These are phyloP conservation scores for Orthonyx spaldingii DNA, from an alignment of 2,113 vertebrate genomes.

Conservation along the genomic window DNA sequence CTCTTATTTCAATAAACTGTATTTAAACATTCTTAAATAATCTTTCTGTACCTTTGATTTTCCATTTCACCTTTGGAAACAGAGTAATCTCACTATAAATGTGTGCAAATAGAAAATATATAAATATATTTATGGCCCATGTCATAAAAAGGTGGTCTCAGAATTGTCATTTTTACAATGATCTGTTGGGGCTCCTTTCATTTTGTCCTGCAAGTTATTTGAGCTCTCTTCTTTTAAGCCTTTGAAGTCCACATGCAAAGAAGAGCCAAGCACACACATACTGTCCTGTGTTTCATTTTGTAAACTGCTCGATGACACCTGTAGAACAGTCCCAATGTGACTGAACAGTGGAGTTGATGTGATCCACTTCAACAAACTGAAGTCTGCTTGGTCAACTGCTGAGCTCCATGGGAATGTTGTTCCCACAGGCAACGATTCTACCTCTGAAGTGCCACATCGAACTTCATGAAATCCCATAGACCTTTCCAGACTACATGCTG, in stretches of 20 bases:
- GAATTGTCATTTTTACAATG: slow-evolving; percentile 46
- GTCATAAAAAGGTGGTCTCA: slow-evolving; percentile 74
- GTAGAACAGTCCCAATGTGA: slow-evolving; percentile 63
- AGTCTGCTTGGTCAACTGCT: slow-evolving; percentile 28
- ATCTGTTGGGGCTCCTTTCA: neutral
- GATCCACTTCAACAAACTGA: slow-evolving; percentile 71
- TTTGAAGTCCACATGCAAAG: slow-evolving; percentile 43
- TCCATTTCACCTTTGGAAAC: slow-evolving; percentile 65
- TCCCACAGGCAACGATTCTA: neutral
- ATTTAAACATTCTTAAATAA: slow-evolving; percentile 75
- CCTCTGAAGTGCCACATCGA: neutral
- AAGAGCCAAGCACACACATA: slow-evolving; percentile 28
- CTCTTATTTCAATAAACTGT: slow-evolving; percentile 68
- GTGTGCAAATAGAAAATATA: slow-evolving; percentile 85
- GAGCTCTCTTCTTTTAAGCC: slow-evolving; percentile 19
- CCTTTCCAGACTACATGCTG: slow-evolving; percentile 18
- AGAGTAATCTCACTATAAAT: slow-evolving; percentile 78
- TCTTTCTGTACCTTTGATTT: slow-evolving; percentile 69
- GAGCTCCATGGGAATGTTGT: neutral
- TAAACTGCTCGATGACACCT: slow-evolving; percentile 62
- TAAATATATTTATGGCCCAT: slow-evolving; percentile 63
- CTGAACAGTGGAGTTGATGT: slow-evolving; percentile 76
- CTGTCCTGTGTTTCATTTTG: slow-evolving; percentile 60
- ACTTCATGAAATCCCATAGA: slow-evolving; percentile 48
- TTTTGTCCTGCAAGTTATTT: slow-evolving; percentile 47